Evolutionary conservation across 2,888 invertebrate species (phyloP), one percentile per base, ranked within the genome.

Genomic region (Platynereis dumerilii): DNA sequence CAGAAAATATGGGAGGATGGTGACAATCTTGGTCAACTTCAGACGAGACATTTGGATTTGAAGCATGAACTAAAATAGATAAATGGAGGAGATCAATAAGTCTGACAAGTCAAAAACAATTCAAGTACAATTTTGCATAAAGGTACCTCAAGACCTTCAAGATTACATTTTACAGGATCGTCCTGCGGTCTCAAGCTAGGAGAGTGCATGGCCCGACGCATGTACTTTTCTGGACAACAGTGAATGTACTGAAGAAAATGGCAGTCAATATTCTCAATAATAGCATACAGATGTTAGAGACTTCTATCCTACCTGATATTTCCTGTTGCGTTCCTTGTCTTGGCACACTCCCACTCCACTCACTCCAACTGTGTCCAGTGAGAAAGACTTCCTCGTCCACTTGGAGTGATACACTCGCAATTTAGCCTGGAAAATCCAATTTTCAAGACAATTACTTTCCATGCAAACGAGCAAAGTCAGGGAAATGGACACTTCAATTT

Each of bases 1-100:
- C 65, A 92, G 86, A 84, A 92, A 92, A 84, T 91, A 91, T 0
- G 93, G 92, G 53, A 91, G 86, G 10, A 93, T 87, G 0, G 91
- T 91, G 42, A 93, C 88, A 60, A 93, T 91, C 80, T 91, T 91
- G 0, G 92, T 92, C 64, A 91, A 87, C 71, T 90, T 88, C 29
- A 91, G 87, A 66, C 89, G 89, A 0, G 92, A 91, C 70, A 91
- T 86, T 24, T 88, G 88, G 34, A 90, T 89, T 63, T 87, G 88
- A 55, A 92, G 86, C 72, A 92, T 87, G 77, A 93, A 89, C 84
- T 85, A 74, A 10, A 70, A 67, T 60, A 57, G 58, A 48, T 54
- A 59, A 29, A 59, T 34, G 27, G 34, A 15, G 15, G 56, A 22
- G 7, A 22, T 48, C 22, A 48, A n/a, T 48, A 5, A 20, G 48